Base-by-base conservation (phyloP, 2,888 invertebrate genomes). In the Cremastinae sp. region DNA sequence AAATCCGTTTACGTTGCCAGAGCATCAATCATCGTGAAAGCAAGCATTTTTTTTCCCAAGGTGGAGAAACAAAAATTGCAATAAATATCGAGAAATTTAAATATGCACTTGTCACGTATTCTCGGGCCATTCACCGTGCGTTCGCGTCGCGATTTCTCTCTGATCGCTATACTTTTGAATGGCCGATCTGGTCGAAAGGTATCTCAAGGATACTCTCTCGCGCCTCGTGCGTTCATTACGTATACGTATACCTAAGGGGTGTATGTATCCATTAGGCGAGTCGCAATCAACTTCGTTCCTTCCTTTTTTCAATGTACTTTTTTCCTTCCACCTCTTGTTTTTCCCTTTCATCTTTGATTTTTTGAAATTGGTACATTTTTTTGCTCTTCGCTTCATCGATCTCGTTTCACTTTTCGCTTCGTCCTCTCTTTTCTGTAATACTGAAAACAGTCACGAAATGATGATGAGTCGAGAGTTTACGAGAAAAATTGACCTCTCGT, bases 121-220 rank as follows among this genome's bases (percentile, higher is more conserved):
- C 62, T 39, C 37, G n/a, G 35, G 45, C 2, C 8, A 35, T 55
- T 45, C 56, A 0, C 45, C 65, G 53, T 22, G 28, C 61, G 18
- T 47, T 22, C 47, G 45, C 18, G 8, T 41, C n/a, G 22, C 58
- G 59, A 73, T 69, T 75, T 53, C 66, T 56, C 43, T 51, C 53
- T 16, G 37, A 2, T 28, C 28, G 28, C 69, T 56, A 73, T 43
- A 69, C 51, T 45, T 61, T 61, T 68, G 55, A 69, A 62, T 61
- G 55, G 66, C 55, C 8, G 53, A 39, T 53, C 41, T 39, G 65
- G 45, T 65, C 47, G 76, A 76, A 76, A 76, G 76, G 73, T 69
- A 76, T 76, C 73, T 76, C 76, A 76, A 76, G 76, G 76, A 73
- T 73, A 76, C 59, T 69, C 71, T 75, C 73, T 59, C 69, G 64